phyloP scores from a whole-genome alignment of 2,797 vertebrate species.

The Sebastes steindachneri region DNA sequence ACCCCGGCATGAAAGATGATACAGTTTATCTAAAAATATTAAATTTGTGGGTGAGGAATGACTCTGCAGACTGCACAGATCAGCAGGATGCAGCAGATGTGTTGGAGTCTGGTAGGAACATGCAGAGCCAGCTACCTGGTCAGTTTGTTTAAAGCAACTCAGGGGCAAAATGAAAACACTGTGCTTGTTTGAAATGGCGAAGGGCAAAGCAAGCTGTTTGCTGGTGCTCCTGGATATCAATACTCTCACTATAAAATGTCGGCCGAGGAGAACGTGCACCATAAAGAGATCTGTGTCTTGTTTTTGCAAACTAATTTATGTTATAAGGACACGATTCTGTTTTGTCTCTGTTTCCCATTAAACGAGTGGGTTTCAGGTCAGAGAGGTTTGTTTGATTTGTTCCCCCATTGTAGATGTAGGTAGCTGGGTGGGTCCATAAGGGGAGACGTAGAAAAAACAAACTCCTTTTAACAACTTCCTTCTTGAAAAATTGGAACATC shows the following conservation, averaged over 20 bases:
- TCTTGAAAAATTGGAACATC: conserved; percentile 38
- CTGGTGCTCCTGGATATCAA: conserved; percentile 36
- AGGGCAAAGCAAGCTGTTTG: conserved; percentile 31
- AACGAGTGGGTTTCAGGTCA: conserved; percentile 15
- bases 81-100: conserved; percentile 72
- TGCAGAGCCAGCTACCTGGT: conserved; percentile 62
- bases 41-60: conserved; percentile 45
- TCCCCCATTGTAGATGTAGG: conserved; percentile 1
- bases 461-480: conserved; percentile 34
- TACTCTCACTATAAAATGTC: conserved; percentile 26
- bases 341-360: conserved; percentile 27
- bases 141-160: conserved; percentile 55
- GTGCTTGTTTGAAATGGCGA: conserved; percentile 52
- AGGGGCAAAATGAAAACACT: conserved; percentile 37
- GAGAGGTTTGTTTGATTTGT: background rate
- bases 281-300: conserved; percentile 5
- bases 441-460: conserved; percentile 24
- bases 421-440: conserved; percentile 18
- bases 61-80: conserved; percentile 52
- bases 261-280: conserved; percentile 29
- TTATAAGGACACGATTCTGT: conserved; percentile 3
- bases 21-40: conserved; percentile 21
- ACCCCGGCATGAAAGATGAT: conserved; percentile 31
- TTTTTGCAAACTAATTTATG: conserved; percentile 19
- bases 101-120: conserved; percentile 43